Evolutionary conservation across 2,888 invertebrate species (phyloP).

Genomic region (Epiperipatus broadwayi): DNA sequence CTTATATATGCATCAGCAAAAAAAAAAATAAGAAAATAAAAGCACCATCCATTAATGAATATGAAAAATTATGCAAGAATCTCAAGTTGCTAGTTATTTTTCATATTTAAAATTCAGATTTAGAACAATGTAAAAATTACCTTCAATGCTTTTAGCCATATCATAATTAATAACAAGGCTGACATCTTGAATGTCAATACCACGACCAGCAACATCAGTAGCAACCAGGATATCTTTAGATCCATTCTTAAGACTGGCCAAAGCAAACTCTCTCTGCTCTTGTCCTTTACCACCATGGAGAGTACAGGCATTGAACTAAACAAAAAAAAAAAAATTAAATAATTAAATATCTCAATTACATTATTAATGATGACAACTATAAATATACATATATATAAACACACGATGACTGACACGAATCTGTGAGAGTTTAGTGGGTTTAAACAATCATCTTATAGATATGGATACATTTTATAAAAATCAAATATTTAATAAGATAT

Average conservation of each 20-base stretch:
- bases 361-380: no score
- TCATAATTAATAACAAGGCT: constrained; percentile 98
- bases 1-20: no score
- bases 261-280: constrained; percentile 93
- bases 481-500: no score
- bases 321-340: constrained; percentile 17
- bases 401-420: no score
- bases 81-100: neutral
- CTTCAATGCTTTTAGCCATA: constrained; percentile 97
- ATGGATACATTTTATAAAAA: no score
- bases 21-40: no score
- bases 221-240: constrained; percentile 95
- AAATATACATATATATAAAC: neutral
- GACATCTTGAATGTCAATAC: constrained; percentile 99
- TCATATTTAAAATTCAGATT: no score
- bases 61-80: no score
- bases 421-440: no score
- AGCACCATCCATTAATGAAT: no score
- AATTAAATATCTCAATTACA: constrained; percentile 5
- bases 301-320: constrained; percentile 75
- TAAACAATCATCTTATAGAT: no score
- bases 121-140: constrained; percentile 28
- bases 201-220: constrained; percentile 97
- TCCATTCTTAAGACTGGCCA: constrained; percentile 86
- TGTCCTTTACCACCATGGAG: constrained; percentile 99